phyloP scores from a whole-genome alignment of 2,888 invertebrate genomes.

The Dugesia japonica region DNA sequence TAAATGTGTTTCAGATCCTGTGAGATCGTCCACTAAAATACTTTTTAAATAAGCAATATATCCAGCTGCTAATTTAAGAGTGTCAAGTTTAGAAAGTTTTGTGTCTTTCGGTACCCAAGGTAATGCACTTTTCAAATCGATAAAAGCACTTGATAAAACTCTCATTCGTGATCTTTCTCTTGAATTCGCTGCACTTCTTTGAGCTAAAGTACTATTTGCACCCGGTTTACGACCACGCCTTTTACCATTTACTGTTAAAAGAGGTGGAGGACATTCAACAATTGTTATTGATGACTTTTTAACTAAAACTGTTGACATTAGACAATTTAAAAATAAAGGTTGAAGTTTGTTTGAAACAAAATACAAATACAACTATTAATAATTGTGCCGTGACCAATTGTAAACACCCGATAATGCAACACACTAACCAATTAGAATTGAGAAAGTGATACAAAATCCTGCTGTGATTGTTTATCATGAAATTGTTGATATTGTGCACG shows the following conservation, averaged over 20 bases:
- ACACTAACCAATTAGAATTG: neutral
- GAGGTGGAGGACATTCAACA: constrained; percentile 31
- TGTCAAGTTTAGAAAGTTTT: constrained; percentile 33
- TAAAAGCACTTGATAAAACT: constrained; percentile 32
- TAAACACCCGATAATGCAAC: neutral
- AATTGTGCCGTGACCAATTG: neutral
- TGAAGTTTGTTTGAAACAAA: too few species aligned
- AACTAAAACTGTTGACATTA: neutral
- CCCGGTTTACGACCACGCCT: constrained; percentile 33
- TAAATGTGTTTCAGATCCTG: neutral
- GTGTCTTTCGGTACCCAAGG: constrained; percentile 34
- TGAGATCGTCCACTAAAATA: constrained; percentile 27
- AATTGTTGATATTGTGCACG: neutral
- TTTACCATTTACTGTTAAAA: constrained; percentile 33
- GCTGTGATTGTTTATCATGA: neutral
- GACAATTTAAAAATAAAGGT: too few species aligned
- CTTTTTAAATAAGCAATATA: constrained; percentile 34
- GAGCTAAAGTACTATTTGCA: constrained; percentile 32
- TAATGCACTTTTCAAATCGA: constrained; percentile 31
- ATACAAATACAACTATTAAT: neutral
- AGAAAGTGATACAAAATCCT: neutral
- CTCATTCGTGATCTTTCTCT: constrained; percentile 33
- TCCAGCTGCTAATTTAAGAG: constrained; percentile 32
- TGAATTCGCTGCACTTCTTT: constrained; percentile 33
- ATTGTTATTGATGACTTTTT: neutral